Conservation (phyloP, 1,140 invertebrate species). For the Capitella teleta region DNA sequence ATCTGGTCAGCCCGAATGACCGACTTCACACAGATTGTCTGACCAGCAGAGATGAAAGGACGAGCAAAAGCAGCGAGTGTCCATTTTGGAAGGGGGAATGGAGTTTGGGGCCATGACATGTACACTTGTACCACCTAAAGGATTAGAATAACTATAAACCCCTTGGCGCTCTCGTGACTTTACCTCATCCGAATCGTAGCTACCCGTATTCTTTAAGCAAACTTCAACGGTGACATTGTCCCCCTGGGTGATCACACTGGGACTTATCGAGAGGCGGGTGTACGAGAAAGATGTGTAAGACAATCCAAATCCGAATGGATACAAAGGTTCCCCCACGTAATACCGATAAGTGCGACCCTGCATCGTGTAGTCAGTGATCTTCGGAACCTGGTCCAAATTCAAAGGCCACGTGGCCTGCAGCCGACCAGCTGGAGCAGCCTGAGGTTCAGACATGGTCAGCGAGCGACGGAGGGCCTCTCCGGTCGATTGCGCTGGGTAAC, state of each 20-base stretch:
- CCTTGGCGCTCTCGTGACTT: too few species aligned
- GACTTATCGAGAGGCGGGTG: neutral
- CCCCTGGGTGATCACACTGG: neutral
- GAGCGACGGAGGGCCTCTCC: conserved; percentile 26
- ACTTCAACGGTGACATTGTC: neutral
- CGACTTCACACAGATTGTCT: neutral
- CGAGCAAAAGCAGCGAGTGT: conserved; percentile 13
- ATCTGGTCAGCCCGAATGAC: conserved; percentile 9
- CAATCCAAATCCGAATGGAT: conserved; percentile 16
- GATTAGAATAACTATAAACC: too few species aligned
- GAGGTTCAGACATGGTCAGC: neutral
- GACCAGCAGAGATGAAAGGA: neutral
- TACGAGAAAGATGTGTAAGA: conserved; percentile 15
- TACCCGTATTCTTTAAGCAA: neutral
- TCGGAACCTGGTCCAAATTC: conserved; percentile 10
- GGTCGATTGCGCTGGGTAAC: conserved; percentile 30
- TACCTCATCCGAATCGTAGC: conserved; percentile 5
- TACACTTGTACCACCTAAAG: conserved; percentile 16
- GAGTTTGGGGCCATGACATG: conserved; percentile 12
- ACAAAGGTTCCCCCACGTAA: conserved; percentile 4
- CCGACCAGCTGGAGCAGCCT: conserved; percentile 6
- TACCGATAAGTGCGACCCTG: conserved; percentile 12
- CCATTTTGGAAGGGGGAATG: conserved; percentile 9
- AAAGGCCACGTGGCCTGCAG: conserved; percentile 15
- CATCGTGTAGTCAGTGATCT: conserved; percentile 12